Evolutionary conservation across 2,888 invertebrate genomes (phyloP).

Genomic region (Cremastobaeus sp.): DNA sequence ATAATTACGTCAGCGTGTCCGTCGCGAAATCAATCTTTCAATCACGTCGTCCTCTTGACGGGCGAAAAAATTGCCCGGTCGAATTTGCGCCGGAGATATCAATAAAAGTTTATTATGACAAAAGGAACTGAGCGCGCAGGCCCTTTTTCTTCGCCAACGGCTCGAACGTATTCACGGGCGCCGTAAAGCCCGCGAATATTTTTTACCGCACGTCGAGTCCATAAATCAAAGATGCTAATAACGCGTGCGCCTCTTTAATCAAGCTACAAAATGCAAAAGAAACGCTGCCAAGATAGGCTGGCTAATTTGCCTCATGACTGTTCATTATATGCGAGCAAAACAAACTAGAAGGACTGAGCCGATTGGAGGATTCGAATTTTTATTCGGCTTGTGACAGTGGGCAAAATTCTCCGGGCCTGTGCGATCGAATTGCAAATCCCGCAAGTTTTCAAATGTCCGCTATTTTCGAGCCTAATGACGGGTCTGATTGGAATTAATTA

Average conservation of each 20-base stretch:
- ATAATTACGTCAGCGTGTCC: constrained; percentile 25
- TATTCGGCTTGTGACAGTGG: background rate
- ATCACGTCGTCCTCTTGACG: constrained; percentile 22
- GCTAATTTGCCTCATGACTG: constrained; percentile 57
- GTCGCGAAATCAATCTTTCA: constrained; percentile 49
- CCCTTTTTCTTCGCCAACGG: background rate
- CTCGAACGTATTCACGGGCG: constrained; percentile 44
- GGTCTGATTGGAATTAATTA: no score
- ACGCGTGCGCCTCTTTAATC: constrained; percentile 58
- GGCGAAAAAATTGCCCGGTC: constrained; percentile 16
- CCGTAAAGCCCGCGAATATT: constrained; percentile 49
- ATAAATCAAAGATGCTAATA: constrained; percentile 61
- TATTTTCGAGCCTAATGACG: no score
- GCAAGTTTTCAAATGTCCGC: no score
- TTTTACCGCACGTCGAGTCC: constrained; percentile 54
- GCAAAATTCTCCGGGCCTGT: background rate
- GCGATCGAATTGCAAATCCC: no score
- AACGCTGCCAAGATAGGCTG: constrained; percentile 47
- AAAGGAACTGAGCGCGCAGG: constrained; percentile 28
- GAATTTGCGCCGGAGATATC: constrained; percentile 22
- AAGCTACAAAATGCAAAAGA: constrained; percentile 57
- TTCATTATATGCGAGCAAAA: constrained; percentile 51
- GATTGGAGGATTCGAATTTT: constrained; percentile 9
- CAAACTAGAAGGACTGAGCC: constrained; percentile 22
- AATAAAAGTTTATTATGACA: constrained; percentile 51